Conservation (phyloP, 2,888 invertebrate genomes). For the Pinctada fucata region DNA sequence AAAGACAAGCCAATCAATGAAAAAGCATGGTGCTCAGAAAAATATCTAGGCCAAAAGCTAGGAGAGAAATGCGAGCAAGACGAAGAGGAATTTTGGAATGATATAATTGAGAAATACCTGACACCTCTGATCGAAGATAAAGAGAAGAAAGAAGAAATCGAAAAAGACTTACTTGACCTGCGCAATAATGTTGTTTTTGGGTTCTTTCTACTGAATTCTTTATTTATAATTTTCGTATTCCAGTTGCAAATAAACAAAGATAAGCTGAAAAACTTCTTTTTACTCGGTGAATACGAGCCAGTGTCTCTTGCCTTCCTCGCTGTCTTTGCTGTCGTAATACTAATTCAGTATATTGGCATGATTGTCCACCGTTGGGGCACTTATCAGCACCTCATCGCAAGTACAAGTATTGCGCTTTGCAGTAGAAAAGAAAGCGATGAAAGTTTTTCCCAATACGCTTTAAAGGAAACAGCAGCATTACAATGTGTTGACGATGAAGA, state of each 20-base stretch:
- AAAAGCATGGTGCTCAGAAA: conserved; percentile 17
- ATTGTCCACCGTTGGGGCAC: conserved; percentile 99
- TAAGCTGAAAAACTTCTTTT: conserved; percentile 82
- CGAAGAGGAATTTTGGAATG: conserved; percentile 95
- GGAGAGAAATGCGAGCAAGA: conserved; percentile 88
- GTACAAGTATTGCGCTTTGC: conserved; percentile 80
- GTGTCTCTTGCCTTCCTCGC: conserved; percentile 94
- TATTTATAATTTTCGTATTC: conserved; percentile 98
- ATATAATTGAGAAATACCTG: conserved; percentile 93
- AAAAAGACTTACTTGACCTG: conserved; percentile 47
- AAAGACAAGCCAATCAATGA: background rate
- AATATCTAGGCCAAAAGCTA: conserved; percentile 79
- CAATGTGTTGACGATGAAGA: background rate
- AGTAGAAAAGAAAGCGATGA: background rate
- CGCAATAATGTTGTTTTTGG: conserved; percentile 62
- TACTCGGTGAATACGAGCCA: conserved; percentile 65
- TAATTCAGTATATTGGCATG: conserved; percentile 98
- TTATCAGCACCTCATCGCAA: conserved; percentile 95
- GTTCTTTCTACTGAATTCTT: conserved; percentile 93
- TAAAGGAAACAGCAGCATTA: background rate
- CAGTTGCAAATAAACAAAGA: conserved; percentile 88
- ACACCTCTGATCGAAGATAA: conserved; percentile 30
- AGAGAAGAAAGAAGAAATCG: conserved; percentile 46
- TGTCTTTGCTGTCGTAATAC: conserved; percentile 95
- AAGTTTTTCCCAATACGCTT: background rate